phyloP scores from a whole-genome alignment of 2,888 invertebrate genomes.

The Creontiades dilutus region DNA sequence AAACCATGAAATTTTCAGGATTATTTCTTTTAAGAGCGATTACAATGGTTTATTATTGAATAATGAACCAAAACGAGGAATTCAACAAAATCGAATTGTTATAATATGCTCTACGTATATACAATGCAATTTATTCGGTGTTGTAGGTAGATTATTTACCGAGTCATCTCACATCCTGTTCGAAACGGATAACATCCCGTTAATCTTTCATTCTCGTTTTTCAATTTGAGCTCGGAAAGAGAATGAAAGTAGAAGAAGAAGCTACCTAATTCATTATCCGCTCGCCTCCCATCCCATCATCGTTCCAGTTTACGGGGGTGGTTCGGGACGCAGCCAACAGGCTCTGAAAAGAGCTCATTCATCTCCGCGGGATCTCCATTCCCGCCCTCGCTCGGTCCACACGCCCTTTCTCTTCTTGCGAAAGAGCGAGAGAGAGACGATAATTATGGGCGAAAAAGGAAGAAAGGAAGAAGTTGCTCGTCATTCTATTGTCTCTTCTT shows the following conservation, averaged over 20 bases:
- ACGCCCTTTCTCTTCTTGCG: neutral
- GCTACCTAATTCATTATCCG: constrained; percentile 32
- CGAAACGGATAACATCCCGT: neutral
- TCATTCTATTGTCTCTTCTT: constrained; percentile 45
- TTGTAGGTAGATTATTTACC: neutral
- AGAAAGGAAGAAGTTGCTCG: constrained; percentile 45
- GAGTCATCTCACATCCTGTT: neutral
- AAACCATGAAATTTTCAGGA: too few relatives aligned
- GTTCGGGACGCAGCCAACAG: constrained; percentile 17
- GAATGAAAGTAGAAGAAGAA: constrained; percentile 13
- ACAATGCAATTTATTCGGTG: too few relatives aligned
- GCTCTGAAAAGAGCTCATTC: constrained; percentile 43
- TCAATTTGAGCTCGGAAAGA: constrained; percentile 13
- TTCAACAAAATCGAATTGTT: too few relatives aligned
- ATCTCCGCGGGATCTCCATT: constrained; percentile 36
- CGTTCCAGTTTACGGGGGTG: neutral
- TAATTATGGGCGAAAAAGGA: constrained; percentile 20
- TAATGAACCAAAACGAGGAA: too few relatives aligned
- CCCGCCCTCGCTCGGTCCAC: neutral
- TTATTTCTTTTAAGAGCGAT: too few relatives aligned
- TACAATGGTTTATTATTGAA: too few relatives aligned
- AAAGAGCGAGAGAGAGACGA: constrained; percentile 21
- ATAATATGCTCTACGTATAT: too few relatives aligned
- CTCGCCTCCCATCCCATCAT: neutral
- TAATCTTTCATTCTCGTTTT: constrained; percentile 14